Base-by-base conservation (phyloP, 2,888 invertebrate species). In the Falcaria lacertinaria region DNA sequence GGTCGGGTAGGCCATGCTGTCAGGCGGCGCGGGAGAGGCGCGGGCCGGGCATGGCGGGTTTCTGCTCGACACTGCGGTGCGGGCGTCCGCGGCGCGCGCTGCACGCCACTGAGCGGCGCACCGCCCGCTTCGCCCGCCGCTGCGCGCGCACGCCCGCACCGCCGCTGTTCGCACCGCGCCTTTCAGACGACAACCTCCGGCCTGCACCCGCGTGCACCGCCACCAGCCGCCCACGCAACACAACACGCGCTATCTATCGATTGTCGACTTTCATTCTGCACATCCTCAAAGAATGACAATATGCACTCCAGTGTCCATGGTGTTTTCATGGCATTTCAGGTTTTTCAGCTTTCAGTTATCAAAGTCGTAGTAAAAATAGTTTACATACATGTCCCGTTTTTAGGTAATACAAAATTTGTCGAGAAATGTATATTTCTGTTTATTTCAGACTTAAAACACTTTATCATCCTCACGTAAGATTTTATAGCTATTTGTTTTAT, bases 1-100 rank as follows among this genome's bases (percentile, higher is more conserved):
- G 87, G 83, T 85, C 81, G 84, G 83, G 73, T 68, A 62, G 86
- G 87, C 88, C 88, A 89, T 88, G 88, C 88, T 89, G 88, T 89
- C 88, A 87, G 87, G 87, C 86, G 83, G 84, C 88, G 86, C 87
- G 86, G 75, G 74, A 80, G 75, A 84, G 81, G 85, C 88, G 88
- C 88, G 85, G 82, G 86, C 87, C 88, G 85, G 85, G 88, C 88
- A 88, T 88, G 88, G 85, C 88, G 86, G 85, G 82, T 76, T 84
- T 65, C 80, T 81, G 86, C 85, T 86, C 87, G 86, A 85, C 86
- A 85, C 87, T 86, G 86, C 80, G 84, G 84, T 82, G 86, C 86
- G 86, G 86, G 82, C 87, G 87, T 84, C 84, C 85, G 87, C 86
- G 85, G 87, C 88, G 86, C 86, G 84, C 81, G 77, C 85, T 84